phyloP scores from a whole-genome alignment of 2,888 invertebrate genomes.

The Lucinisca nassula region DNA sequence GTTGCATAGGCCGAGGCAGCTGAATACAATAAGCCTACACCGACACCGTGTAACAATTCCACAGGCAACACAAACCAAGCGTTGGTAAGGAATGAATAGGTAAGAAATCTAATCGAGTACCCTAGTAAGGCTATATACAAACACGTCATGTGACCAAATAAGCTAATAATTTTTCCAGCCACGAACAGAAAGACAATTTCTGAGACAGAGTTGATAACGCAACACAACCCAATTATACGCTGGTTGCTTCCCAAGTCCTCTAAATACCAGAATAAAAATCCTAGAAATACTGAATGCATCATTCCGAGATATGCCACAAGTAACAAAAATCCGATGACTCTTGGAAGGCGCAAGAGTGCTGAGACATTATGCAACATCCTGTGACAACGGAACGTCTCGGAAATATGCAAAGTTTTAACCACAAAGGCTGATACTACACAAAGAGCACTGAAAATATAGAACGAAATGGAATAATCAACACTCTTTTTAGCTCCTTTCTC shows the following conservation, averaged over 20 bases:
- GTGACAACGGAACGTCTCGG: slow-evolving; percentile 72
- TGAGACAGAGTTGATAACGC: slow-evolving; percentile 78
- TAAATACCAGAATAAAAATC: slow-evolving; percentile 95
- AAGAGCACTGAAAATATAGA: slow-evolving; percentile 89
- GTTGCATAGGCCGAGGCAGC: slow-evolving; percentile 96
- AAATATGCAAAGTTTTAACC: slow-evolving; percentile 88
- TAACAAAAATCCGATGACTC: slow-evolving; percentile 94
- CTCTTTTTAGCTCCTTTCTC: slow-evolving; percentile 38
- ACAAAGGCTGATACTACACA: slow-evolving; percentile 92
- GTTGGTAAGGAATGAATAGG: slow-evolving; percentile 94
- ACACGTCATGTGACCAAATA: slow-evolving; percentile 92
- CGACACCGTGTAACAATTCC: slow-evolving; percentile 95
- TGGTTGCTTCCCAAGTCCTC: slow-evolving; percentile 85
- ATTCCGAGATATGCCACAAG: slow-evolving; percentile 95
- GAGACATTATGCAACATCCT: slow-evolving; percentile 92
- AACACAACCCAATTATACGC: slow-evolving; percentile 81
- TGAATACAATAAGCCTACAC: slow-evolving; percentile 97
- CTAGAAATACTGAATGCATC: slow-evolving; percentile 96
- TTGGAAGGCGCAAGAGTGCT: slow-evolving; percentile 93
- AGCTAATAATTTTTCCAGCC: slow-evolving; percentile 94
- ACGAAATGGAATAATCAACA: slow-evolving; percentile 78
- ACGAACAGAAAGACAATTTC: slow-evolving; percentile 90
- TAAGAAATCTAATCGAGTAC: slow-evolving; percentile 93
- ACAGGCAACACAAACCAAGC: slow-evolving; percentile 95
- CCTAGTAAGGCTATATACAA: slow-evolving; percentile 95